Conservation (phyloP, 2,113 vertebrate genomes). For the Corythaeola cristata region DNA sequence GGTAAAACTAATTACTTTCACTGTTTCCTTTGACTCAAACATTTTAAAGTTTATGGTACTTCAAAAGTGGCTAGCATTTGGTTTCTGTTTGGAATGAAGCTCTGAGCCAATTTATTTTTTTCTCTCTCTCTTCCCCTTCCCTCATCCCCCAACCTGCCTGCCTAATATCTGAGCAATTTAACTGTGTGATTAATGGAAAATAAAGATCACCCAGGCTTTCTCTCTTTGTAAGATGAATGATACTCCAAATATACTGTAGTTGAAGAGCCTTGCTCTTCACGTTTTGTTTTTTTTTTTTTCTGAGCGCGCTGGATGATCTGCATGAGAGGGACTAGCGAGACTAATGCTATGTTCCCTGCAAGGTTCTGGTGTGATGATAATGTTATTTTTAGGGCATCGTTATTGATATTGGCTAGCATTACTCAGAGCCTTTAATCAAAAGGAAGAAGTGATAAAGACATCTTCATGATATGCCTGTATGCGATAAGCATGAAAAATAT, state of each 20-base stretch:
- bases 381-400: conserved; percentile 26
- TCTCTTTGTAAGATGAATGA: neutral
- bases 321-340: neutral
- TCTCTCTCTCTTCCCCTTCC: neutral
- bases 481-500: conserved; percentile 72
- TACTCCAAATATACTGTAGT: neutral
- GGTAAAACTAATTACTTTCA: neutral
- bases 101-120: neutral
- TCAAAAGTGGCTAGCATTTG: conserved; percentile 3
- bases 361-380: neutral
- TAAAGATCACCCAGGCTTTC: neutral
- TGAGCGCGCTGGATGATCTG: neutral
- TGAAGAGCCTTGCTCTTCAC: neutral
- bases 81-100: conserved; percentile 6
- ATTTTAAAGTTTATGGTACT: neutral
- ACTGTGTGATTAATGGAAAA: neutral
- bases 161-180: neutral
- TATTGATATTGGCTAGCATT: conserved; percentile 47
- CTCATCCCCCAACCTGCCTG: neutral
- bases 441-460: conserved; percentile 58
- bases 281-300: neutral
- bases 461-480: conserved; percentile 27
- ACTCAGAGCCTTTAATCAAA: conserved; percentile 57
- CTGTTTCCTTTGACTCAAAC: neutral
- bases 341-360: neutral